These are phyloP conservation scores for Leptopterna dolabrata DNA, from an alignment of 2,888 invertebrate species.

Conservation along the genomic window DNA sequence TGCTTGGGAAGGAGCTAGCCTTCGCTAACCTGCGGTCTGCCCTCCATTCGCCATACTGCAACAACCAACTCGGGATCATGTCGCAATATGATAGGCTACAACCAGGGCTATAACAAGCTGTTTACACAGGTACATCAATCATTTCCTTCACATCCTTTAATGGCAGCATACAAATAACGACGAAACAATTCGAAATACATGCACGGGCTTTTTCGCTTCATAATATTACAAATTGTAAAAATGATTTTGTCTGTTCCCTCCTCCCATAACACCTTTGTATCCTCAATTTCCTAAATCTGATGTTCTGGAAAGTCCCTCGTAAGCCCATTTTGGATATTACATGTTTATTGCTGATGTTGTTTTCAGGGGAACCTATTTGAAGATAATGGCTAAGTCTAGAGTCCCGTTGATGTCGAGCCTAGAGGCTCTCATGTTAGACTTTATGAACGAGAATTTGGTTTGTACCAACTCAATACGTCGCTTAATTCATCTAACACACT, in stretches of 20 bases:
- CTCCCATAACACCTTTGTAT: background rate
- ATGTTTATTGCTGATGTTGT: background rate
- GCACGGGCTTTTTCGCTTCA: background rate
- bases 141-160: background rate
- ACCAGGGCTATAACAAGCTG: conserved; percentile 84
- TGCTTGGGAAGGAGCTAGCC: conserved; percentile 29
- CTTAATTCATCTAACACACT: background rate
- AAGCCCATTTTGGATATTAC: background rate
- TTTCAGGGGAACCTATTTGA: conserved; percentile 19
- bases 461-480: conserved; percentile 14
- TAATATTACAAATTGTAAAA: background rate
- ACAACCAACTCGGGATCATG: conserved; percentile 68
- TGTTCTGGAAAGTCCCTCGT: background rate
- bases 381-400: conserved; percentile 38
- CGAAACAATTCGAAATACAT: background rate
- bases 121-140: conserved; percentile 77
- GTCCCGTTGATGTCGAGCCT: conserved; percentile 31
- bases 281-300: background rate
- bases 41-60: conserved; percentile 50
- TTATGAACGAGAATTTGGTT: conserved; percentile 52
- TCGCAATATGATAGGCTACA: conserved; percentile 82
- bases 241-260: background rate
- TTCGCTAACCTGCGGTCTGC: conserved; percentile 8
- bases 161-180: background rate
- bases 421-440: conserved; percentile 38